These are phyloP conservation scores for Boloria selene DNA, from an alignment of 2,888 invertebrate species.

Conservation along the genomic window DNA sequence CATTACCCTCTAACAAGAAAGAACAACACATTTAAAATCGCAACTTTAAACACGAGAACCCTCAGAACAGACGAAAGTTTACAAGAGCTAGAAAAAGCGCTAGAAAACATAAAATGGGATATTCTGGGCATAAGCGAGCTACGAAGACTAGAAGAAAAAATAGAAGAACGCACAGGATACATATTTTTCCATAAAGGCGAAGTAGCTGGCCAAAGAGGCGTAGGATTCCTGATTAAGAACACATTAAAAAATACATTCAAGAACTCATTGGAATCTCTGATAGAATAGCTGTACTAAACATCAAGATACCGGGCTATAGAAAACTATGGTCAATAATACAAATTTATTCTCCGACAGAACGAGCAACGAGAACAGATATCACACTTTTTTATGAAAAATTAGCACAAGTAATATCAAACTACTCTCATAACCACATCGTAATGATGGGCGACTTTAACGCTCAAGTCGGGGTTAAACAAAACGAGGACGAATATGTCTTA, in stretches of 20 bases:
- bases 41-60: constrained; percentile 18
- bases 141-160: constrained; percentile 18
- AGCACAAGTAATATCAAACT: background rate
- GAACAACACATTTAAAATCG: background rate
- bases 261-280: constrained; percentile 28
- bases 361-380: background rate
- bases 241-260: constrained; percentile 16
- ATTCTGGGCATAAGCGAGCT: background rate
- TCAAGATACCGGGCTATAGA: constrained; percentile 32
- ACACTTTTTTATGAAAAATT: background rate
- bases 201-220: constrained; percentile 17
- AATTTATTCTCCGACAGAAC: constrained; percentile 1
- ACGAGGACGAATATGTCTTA: constrained; percentile 22
- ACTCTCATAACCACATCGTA: constrained; percentile 13
- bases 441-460: constrained; percentile 31
- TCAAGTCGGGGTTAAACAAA: constrained; percentile 25
- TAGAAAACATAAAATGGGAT: background rate
- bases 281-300: constrained; percentile 27
- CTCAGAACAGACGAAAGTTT: constrained; percentile 17
- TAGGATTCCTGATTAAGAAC: constrained; percentile 33
- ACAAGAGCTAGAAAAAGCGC: constrained; percentile 16
- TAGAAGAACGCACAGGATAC: constrained; percentile 21
- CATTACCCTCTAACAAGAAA: constrained; percentile 35
- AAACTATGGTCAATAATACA: constrained; percentile 11
- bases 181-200: constrained; percentile 28